Percentiles rank a stretch among this genome's conserved stretches.
Conservation (phyloP, 2,797 vertebrate genomes). For the Eospalax fontanierii region DNA sequence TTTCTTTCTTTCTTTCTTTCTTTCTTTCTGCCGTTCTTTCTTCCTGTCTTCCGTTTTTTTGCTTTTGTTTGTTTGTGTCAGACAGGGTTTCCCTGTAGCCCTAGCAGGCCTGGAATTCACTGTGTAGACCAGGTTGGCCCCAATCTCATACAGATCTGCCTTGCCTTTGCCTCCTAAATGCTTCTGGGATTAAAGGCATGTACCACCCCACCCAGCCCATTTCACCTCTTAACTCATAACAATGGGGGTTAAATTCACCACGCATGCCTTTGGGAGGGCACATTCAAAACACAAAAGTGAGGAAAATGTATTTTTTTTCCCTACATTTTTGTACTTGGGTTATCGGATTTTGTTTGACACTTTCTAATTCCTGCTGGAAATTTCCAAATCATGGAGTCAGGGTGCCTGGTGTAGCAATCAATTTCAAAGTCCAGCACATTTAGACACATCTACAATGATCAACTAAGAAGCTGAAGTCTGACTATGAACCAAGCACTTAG, state of each 20-base stretch:
- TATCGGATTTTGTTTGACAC: background rate
- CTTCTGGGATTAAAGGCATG: too few relatives aligned
- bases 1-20: too few relatives aligned
- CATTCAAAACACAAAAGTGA: background rate
- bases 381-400: background rate
- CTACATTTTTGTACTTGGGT: background rate
- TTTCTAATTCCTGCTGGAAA: background rate
- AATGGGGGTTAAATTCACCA: background rate
- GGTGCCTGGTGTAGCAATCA: background rate
- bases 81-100: too few relatives aligned
- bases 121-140: too few relatives aligned
- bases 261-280: background rate
- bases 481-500: background rate
- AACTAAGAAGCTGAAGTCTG: conserved; percentile 1
- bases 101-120: too few relatives aligned
- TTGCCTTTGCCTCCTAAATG: too few relatives aligned
- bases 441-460: background rate
- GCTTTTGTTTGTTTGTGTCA: too few relatives aligned
- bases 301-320: background rate
- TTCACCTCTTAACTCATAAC: background rate
- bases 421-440: conserved; percentile 20
- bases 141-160: too few relatives aligned
- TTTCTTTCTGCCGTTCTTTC: too few relatives aligned
- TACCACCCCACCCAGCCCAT: background rate
- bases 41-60: too few relatives aligned